These are phyloP conservation scores for Silvanus unidentatus DNA, from an alignment of 2,888 invertebrate species.

Conservation along the genomic window DNA sequence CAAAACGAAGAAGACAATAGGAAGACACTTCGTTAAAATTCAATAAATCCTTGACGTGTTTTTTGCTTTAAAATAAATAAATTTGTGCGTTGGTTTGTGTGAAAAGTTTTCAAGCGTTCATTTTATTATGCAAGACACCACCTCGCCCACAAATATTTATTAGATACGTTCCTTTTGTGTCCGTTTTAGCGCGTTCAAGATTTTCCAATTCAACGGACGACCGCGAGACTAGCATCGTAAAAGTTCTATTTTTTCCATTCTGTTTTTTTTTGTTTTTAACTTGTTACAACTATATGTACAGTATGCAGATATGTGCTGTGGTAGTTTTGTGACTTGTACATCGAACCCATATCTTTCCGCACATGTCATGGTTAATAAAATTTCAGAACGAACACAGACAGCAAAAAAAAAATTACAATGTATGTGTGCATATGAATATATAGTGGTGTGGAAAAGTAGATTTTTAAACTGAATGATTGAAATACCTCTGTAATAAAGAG, in stretches of 20 bases:
- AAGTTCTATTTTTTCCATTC: constrained; percentile 16
- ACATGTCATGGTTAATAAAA: constrained; percentile 12
- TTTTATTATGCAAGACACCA: constrained; percentile 24
- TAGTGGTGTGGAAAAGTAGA: constrained; percentile 23
- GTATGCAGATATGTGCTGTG: too few relatives aligned
- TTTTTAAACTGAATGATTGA: constrained; percentile 17
- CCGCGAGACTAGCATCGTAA: constrained; percentile 24
- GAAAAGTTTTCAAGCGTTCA: constrained; percentile 6
- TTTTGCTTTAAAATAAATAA: too few relatives aligned
- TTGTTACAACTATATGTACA: constrained; percentile 8
- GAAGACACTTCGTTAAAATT: too few relatives aligned
- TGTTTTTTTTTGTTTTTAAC: constrained; percentile 21
- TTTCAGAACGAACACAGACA: constrained; percentile 6
- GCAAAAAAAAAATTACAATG: constrained; percentile 20
- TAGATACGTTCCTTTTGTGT: constrained; percentile 28
- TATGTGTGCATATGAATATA: constrained; percentile 19
- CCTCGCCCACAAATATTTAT: constrained; percentile 31
- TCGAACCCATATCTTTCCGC: background rate
- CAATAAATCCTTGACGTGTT: too few relatives aligned
- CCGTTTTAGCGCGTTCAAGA: constrained; percentile 25
- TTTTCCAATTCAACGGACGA: constrained; percentile 29
- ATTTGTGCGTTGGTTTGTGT: too few relatives aligned
- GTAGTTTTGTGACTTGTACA: too few relatives aligned
- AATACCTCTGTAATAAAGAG: constrained; percentile 12
- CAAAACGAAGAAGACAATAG: too few relatives aligned